Evolutionary conservation across 2,113 vertebrate species (phyloP).

Genomic region (Oreochromis niloticus): DNA sequence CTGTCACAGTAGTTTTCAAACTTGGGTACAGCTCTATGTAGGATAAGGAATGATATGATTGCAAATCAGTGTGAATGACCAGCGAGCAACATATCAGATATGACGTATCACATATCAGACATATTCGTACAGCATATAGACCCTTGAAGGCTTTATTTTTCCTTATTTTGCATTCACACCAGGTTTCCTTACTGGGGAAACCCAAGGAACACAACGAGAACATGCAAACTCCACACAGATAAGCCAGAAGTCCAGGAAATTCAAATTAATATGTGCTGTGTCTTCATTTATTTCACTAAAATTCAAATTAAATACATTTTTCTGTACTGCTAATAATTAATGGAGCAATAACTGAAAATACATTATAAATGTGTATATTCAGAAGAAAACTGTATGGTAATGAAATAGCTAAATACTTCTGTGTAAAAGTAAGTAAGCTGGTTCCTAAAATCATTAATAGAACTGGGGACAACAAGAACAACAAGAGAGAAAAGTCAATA

Average conservation of each 20-base stretch:
- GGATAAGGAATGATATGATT: background rate
- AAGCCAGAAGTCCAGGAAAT: background rate
- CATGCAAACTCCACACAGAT: background rate
- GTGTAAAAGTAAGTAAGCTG: background rate
- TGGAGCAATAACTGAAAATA: background rate
- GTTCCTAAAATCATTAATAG: background rate
- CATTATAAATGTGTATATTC: background rate
- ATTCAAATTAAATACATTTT: background rate
- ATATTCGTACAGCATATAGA: background rate
- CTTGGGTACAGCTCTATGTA: background rate
- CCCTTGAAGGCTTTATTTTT: background rate
- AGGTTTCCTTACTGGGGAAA: background rate
- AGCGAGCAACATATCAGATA: background rate
- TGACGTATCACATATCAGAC: background rate
- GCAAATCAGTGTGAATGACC: background rate
- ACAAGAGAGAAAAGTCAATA: background rate
- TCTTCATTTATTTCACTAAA: background rate
- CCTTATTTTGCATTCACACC: background rate
- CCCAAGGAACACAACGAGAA: background rate
- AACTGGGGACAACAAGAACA: background rate
- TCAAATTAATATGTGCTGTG: background rate
- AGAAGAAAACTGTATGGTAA: background rate
- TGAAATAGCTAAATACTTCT: background rate
- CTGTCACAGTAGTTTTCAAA: background rate
- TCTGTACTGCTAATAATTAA: background rate